Conservation (phyloP, 2,797 vertebrate genomes). For the Tenualosa ilisha region DNA sequence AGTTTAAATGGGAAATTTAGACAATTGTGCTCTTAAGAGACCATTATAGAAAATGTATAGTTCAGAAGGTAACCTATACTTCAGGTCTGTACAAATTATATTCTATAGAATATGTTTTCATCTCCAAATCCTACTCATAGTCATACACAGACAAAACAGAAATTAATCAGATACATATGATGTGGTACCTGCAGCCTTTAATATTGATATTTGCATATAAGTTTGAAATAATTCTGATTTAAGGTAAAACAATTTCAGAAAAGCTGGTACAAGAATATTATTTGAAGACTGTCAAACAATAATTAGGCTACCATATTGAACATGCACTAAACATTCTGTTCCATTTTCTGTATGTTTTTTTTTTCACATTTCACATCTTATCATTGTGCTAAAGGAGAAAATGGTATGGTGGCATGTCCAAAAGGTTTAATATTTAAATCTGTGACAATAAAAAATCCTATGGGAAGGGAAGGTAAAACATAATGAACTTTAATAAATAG, state of each 20-base stretch:
- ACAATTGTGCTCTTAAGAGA: background rate
- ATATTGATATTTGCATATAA: background rate
- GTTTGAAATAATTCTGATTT: background rate
- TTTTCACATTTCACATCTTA: background rate
- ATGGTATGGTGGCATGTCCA: background rate
- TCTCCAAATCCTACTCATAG: background rate
- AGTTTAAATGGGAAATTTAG: background rate
- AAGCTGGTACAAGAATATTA: background rate
- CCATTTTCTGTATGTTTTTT: background rate
- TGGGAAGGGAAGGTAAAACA: background rate
- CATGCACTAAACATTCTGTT: background rate
- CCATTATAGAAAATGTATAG: background rate
- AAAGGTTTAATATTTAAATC: background rate
- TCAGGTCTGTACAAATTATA: background rate
- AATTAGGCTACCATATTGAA: background rate
- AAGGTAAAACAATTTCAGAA: background rate
- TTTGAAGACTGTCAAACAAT: background rate
- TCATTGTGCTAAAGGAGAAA: background rate
- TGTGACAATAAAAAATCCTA: background rate
- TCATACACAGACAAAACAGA: background rate
- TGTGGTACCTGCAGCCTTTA: background rate
- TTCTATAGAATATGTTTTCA: background rate
- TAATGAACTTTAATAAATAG: slow-evolving; percentile 18
- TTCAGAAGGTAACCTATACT: background rate
- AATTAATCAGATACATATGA: background rate